These are phyloP conservation scores for Seriola dumerili DNA, from an alignment of 2,113 vertebrate genomes.

Conservation along the genomic window DNA sequence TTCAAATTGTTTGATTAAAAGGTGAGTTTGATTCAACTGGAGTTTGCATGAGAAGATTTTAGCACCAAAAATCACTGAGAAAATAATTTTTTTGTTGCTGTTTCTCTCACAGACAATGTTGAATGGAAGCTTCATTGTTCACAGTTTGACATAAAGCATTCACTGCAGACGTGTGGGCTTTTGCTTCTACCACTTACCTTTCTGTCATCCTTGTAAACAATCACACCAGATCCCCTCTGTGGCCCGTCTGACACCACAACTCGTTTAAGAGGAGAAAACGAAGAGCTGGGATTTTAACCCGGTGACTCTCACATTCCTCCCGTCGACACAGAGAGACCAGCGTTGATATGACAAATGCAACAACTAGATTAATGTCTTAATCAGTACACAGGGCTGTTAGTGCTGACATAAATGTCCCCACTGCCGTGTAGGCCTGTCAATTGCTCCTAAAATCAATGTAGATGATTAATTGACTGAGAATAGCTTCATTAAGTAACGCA, in stretches of 20 bases:
- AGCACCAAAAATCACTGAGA: neutral
- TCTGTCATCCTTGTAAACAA: conserved; percentile 24
- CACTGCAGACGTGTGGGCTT: conserved; percentile 3
- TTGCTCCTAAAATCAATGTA: conserved; percentile 25
- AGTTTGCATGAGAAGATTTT: conserved; percentile 13
- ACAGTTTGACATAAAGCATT: conserved; percentile 26
- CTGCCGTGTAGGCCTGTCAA: conserved; percentile 4
- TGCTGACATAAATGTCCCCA: conserved; percentile 11
- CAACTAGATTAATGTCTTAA: conserved; percentile 21
- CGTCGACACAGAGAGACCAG: neutral
- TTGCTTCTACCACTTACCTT: conserved; percentile 1
- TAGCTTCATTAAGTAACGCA: conserved; percentile 10
- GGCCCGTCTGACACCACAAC: neutral
- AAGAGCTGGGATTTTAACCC: neutral
- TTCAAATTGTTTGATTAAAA: conserved; percentile 37
- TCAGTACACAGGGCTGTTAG: conserved; percentile 20
- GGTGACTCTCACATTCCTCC: conserved; percentile 7
- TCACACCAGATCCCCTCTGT: neutral
- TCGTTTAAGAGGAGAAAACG: neutral
- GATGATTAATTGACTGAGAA: conserved; percentile 48
- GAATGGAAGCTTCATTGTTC: conserved; percentile 8
- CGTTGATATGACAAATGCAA: conserved; percentile 19
- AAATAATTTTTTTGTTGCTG: conserved; percentile 2
- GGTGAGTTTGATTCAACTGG: conserved; percentile 40
- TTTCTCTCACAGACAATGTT: neutral